phyloP scores from a whole-genome alignment of 2,797 vertebrate genomes.

The Peromyscus attwateri region DNA sequence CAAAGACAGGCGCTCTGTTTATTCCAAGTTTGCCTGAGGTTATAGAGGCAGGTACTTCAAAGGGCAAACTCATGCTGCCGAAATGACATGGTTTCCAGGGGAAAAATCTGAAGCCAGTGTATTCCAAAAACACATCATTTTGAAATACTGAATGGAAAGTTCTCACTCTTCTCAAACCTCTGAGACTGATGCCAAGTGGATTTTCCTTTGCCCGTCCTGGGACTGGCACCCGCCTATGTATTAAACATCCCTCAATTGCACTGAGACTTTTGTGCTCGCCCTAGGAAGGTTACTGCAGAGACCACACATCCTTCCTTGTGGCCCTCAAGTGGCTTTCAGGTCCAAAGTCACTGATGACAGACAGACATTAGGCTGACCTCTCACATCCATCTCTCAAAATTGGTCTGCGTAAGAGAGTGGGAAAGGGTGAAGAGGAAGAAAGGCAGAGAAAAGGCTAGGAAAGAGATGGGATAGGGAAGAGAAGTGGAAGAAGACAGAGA shows the following conservation, averaged over 20 bases:
- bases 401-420: background rate
- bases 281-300: background rate
- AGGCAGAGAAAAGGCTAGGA: background rate
- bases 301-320: background rate
- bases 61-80: background rate
- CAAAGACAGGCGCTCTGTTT: background rate
- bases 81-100: rapidly evolving
- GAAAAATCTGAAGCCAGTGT: background rate
- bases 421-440: rapidly evolving
- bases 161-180: rapidly evolving
- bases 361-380: rapidly evolving
- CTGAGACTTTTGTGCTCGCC: background rate
- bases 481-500: background rate
- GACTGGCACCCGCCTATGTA: background rate
- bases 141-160: background rate
- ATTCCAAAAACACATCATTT: rapidly evolving
- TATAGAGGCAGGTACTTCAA: background rate
- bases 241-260: background rate
- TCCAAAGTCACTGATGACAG: background rate
- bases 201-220: background rate
- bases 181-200: rapidly evolving
- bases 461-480: no score
- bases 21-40: background rate
- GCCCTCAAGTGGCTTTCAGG: rapidly evolving
- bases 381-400: background rate